Base-by-base conservation (phyloP, 2,888 invertebrate species). In the Busseola fusca region DNA sequence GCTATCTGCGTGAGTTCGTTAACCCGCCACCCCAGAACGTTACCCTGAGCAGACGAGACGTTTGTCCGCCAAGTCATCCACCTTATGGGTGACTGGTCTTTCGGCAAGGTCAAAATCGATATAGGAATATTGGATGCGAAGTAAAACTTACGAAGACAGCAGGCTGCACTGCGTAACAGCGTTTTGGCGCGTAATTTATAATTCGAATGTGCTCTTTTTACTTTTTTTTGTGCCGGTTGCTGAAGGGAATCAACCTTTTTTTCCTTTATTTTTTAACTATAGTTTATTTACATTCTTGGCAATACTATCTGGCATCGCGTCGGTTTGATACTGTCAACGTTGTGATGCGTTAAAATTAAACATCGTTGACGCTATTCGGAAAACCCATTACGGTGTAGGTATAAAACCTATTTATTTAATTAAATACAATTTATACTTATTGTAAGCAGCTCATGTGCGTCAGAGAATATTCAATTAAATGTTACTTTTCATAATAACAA, bases 91-190 rank as follows among this genome's bases (percentile, higher is more conserved):
- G 68, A 72, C 37, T 69, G 72, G 70, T 72, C 72, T 78, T 81
- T 72, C 25, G 65, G 67, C 76, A 78, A 83, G 78, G 75, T 74
- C 69, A 96, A 88, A 6, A 98, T 78, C 25, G 50, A 48, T 45
- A 27, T 72, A 58, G 48, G 52, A 60, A 30, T 59, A 56, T 52
- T 21, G 56, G 5, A 72, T 54, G 62, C 64, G 50, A 76, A 68
- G 62, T 7, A 34, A 34, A 34, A 2, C 34, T 57, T 56, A 60
- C 30, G 21, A 12, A 40, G n/a, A 27, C 68, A 64, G 75, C 34
- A 34, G 5, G 3, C 67, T 65, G 3, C 10, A n/a, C 10, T 48
- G 3, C 21, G n/a, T 48, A 48, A n/a, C n/a, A 48, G 9, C 9
- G 72, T 78, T 74, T 72, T 74, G 60, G 74, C 74, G 73, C 76